Base-by-base conservation (phyloP, 2,888 invertebrate genomes). In the Oligia strigilis region DNA sequence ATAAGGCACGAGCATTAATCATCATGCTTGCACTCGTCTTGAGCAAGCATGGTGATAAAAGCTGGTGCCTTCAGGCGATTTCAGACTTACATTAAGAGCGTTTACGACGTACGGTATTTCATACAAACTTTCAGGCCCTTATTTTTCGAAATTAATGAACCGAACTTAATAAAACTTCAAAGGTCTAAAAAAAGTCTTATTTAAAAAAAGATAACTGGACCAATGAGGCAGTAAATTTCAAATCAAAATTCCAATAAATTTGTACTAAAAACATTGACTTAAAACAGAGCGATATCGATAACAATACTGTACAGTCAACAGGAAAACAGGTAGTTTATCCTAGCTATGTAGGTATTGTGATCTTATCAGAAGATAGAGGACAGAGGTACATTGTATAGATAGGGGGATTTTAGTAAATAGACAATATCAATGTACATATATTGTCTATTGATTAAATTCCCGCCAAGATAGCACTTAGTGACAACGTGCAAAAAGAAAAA, bases 301-400 rank as follows among this genome's bases (percentile, higher is more conserved):
- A 55, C 14, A 40, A 9, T 52, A n/a, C 17, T 0, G n/a, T 46
- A 4, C 11, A 46, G 13, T 46, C 11, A 70, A 64, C 65, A 86
- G 83, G 78, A 83, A 84, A 78, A 83, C 17, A 8, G 5, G 5
- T 69, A 46, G 58, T 43, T 19, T 75, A 69, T 84, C 40, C 75
- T 72, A 64, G 36, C 23, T 75, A 36, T 66, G 40, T 71, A 43
- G 9, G 23, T 43, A n/a, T 5, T 40, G 17, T 23, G 29, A 6
- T 65, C 36, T 83, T 84, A 85, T 83, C 83, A 83, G 23, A 52
- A 67, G 75, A 75, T 80, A 67, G 14, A 49, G 49, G 6, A 75
- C 75, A 67, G 14, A 49, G 49, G 6, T 46, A 36, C 23, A 36
- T 52, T 81, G 64, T 55, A 6, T 19, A 55, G 19, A 55, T 55